Base-by-base conservation (phyloP, 2,113 vertebrate genomes). In the Erythrolamprus reginae region DNA sequence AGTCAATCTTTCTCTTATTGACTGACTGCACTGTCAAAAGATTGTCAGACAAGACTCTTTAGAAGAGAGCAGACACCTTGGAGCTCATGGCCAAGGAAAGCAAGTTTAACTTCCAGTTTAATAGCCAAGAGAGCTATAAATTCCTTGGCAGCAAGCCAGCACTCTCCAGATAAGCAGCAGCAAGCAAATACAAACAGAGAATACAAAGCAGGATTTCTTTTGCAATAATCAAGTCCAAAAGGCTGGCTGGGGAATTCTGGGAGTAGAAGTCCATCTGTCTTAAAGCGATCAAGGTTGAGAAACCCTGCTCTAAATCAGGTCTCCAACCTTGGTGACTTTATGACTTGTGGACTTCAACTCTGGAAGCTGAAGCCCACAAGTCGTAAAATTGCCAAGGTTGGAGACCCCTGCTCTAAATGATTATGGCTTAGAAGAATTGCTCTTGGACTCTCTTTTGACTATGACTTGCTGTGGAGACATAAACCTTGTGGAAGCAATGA, bases 1-100 rank as follows among this genome's bases (percentile, higher is more conserved):
- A 89, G 93, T 92, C 89, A 91, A 91, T 70, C n/a, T 45, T 52
- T 21, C 8, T 17, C 61, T 9, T 45, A 58, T 47, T 89, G 92
- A 92, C 65, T 86, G 91, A 88, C 38, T 82, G 45, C 15, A 61
- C 42, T 5, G 45, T 89, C 21, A 42, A 92, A 90, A 77, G 70
- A 77, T 38, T 77, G 70, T 77, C 33, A 77, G 65, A 38, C 65
- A 77, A 42, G 13, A 42, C 17, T 77, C 33, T 77, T 77, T 77
- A 77, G 33, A 77, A 77, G 7, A 77, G 17, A 77, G 17, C 70
- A 77, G 70, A 38, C 33, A 77, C 70, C 33, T 77, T 77, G 70
- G 33, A 21, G 70, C 70, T 77, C 70, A 77, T 38, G 33, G 42
- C 70, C 70, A 38, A 77, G 33, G 70, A 77, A 77, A 42, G 7